These are phyloP conservation scores for Dione vanillae DNA, from an alignment of 2,888 invertebrate genomes.

Conservation along the genomic window DNA sequence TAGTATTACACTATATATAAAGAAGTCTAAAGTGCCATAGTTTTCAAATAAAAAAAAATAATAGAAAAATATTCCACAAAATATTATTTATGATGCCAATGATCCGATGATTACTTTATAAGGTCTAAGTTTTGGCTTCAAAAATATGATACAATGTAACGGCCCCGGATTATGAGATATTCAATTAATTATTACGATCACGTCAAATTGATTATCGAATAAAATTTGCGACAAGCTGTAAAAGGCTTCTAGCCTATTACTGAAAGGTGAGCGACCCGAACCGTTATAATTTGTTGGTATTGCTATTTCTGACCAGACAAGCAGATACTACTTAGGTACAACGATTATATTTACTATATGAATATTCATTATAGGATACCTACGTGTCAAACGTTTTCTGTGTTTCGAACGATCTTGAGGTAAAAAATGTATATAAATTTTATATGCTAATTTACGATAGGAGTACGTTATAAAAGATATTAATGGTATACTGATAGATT, in stretches of 20 bases:
- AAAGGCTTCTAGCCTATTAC: constrained; percentile 80
- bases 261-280: constrained; percentile 78
- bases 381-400: constrained; percentile 32
- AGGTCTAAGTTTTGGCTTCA: constrained; percentile 27
- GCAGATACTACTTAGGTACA: constrained; percentile 24
- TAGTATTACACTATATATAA: no score
- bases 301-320: constrained; percentile 33
- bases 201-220: constrained; percentile 60
- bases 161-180: constrained; percentile 47
- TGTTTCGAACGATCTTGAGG: constrained; percentile 26
- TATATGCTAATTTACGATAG: constrained; percentile 17
- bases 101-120: constrained; percentile 48
- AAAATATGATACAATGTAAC: constrained; percentile 36
- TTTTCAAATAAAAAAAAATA: background rate
- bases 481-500: constrained; percentile 31
- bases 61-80: background rate
- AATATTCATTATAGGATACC: constrained; percentile 41
- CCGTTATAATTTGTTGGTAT: constrained; percentile 64
- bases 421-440: constrained; percentile 11
- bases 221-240: constrained; percentile 72
- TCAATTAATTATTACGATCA: constrained; percentile 66
- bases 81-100: constrained; percentile 55
- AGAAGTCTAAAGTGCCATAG: no score
- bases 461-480: constrained; percentile 23
- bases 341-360: constrained; percentile 38